Conservation (phyloP, 2,888 invertebrate genomes). For the Synanthedon vespiformis region DNA sequence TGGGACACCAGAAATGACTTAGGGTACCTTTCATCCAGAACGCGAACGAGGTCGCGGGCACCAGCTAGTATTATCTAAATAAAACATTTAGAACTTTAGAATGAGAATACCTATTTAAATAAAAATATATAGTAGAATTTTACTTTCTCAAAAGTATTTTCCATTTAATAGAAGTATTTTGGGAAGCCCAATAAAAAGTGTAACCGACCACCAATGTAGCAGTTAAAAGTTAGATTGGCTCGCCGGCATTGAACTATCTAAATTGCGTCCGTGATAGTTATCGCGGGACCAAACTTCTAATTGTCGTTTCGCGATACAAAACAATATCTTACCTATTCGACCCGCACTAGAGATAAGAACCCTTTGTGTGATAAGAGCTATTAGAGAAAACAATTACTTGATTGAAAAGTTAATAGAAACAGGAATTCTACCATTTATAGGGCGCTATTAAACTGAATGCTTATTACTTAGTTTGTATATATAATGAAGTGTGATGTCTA, state of each 20-base stretch:
- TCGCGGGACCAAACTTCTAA: constrained; percentile 3
- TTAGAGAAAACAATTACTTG: background rate
- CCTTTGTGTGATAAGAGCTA: background rate
- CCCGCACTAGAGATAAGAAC: background rate
- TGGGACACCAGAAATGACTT: too few relatives aligned
- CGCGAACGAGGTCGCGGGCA: too few relatives aligned
- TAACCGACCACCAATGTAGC: constrained; percentile 1
- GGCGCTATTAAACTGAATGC: too few relatives aligned
- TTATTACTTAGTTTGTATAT: too few relatives aligned
- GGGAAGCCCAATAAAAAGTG: background rate
- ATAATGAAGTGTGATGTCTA: too few relatives aligned
- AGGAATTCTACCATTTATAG: background rate
- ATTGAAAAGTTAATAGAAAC: background rate
- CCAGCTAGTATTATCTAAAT: too few relatives aligned
- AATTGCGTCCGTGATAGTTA: constrained; percentile 8
- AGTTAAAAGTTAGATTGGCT: constrained; percentile 3
- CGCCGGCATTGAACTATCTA: constrained; percentile 7
- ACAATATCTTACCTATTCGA: background rate
- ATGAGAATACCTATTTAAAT: too few relatives aligned
- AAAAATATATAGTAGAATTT: too few relatives aligned
- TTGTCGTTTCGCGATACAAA: constrained; percentile 8
- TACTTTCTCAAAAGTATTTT: background rate
- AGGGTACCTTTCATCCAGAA: too few relatives aligned
- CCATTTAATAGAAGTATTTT: background rate
- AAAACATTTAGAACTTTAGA: too few relatives aligned